Base-by-base conservation (phyloP, 2,797 vertebrate genomes). In the Sylvilagus floridanus region DNA sequence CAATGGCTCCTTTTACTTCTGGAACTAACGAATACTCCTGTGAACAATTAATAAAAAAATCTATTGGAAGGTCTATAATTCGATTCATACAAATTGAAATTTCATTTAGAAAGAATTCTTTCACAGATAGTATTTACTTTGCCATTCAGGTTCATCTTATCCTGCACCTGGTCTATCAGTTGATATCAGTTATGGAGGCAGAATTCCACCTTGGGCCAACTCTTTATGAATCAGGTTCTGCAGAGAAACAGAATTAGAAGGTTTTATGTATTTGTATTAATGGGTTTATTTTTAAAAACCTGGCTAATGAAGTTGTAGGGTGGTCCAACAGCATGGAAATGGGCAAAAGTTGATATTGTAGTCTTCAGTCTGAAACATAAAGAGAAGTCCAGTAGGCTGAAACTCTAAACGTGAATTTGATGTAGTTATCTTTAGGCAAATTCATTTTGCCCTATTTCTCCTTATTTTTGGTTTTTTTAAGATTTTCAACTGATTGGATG, bases 71-170 rank as follows among this genome's bases (percentile, higher is more conserved):
- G 2, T n/a, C 89, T 88, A 17, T 32, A 83, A 50, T 76, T 57
- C 79, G 2, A 83, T 69, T 32, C 5, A 82, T 2, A 1, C 79
- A 17, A 28, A 30, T 24, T 28, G 7, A 78, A 32, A 47, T 47
- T 47, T 76, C 8, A 84, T 86, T 95, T 88, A 42, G 22, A 14
- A 90, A 84, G 10, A 94, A 92, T 54, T 75, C 5, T 90, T 72
- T 72, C 17, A 76, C 12, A 89, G 30, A 73, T 72, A 32, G 37
- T 69, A 42, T 79, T n/a, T 7, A 10, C 37, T 0, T 60, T 76
- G 30, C 21, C 30, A 47, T 12, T 28, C 22, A 0, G 0, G 0
- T 2, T 2, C 60, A 50, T 62, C 13, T 37, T 52, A 14, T 83
- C 62, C 26, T 83, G 69, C 19, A 71, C 5, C 12, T 79, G 26